phyloP scores from a whole-genome alignment of 2,888 invertebrate species.

The Spodoptera exigua region DNA sequence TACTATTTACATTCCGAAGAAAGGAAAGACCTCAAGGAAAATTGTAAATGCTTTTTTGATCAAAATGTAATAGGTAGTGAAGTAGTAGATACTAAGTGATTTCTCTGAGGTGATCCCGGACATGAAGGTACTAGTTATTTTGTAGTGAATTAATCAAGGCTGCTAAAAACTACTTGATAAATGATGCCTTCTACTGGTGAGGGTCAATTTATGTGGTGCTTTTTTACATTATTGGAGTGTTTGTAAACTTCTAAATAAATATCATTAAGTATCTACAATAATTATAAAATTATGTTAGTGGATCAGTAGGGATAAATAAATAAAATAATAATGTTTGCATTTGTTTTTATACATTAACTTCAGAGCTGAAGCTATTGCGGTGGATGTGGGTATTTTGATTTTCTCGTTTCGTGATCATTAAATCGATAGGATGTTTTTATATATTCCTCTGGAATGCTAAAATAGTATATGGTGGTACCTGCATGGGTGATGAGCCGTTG shows the following conservation, averaged over 20 bases:
- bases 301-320: conserved; percentile 78
- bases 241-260: conserved; percentile 67
- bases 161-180: conserved; percentile 74
- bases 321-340: conserved; percentile 50
- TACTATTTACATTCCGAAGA: conserved; percentile 83
- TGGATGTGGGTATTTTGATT: conserved; percentile 33
- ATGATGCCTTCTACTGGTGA: conserved; percentile 79
- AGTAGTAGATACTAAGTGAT: conserved; percentile 27
- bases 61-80: conserved; percentile 2
- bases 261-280: conserved; percentile 77
- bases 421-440: conserved; percentile 18
- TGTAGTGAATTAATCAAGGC: conserved; percentile 77
- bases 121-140: conserved; percentile 77
- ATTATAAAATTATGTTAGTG: conserved; percentile 77
- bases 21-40: conserved; percentile 78
- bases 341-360: conserved; percentile 64
- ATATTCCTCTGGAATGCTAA: conserved; percentile 9
- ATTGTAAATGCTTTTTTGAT: conserved; percentile 12
- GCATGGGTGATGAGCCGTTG: conserved; percentile 96
- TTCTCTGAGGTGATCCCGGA: conserved; percentile 76
- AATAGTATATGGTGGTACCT: conserved; percentile 89
- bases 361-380: conserved; percentile 52
- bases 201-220: conserved; percentile 80
- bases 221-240: conserved; percentile 77
- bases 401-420: conserved; percentile 30